phyloP scores from a whole-genome alignment of 2,797 vertebrate species.

The Hoplostethus mediterraneus region DNA sequence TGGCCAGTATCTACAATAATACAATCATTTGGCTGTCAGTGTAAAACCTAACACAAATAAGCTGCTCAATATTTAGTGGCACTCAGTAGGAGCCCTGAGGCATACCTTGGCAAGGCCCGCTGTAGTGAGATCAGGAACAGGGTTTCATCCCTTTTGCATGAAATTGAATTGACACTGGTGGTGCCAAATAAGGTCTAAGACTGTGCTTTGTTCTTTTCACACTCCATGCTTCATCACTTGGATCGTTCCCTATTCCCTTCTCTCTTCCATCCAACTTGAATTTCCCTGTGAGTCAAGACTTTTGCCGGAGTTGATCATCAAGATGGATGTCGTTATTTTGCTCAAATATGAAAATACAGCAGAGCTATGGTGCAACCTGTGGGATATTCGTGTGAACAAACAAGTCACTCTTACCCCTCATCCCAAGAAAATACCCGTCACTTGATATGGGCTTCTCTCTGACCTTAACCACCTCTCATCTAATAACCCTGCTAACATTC shows the following conservation, averaged over 20 bases:
- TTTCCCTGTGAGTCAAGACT: background rate
- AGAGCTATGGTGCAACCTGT: background rate
- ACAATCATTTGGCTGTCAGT: background rate
- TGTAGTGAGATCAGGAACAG: background rate
- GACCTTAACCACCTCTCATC: slow-evolving; percentile 6
- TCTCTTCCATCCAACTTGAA: background rate
- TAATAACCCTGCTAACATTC: slow-evolving; percentile 56
- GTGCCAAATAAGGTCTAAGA: background rate
- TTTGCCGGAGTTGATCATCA: too few relatives aligned
- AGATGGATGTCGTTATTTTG: background rate
- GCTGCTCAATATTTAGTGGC: slow-evolving; percentile 4
- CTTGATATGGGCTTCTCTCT: background rate
- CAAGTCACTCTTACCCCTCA: background rate
- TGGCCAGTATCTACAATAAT: background rate
- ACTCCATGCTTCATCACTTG: background rate
- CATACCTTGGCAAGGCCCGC: background rate
- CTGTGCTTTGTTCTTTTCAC: background rate
- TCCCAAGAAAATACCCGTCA: slow-evolving; percentile 1
- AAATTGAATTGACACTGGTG: background rate
- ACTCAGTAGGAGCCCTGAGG: slow-evolving; percentile 12
- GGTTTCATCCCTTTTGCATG: background rate
- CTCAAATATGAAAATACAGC: slow-evolving; percentile 1
- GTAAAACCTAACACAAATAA: background rate
- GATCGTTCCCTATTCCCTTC: background rate
- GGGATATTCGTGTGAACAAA: too few relatives aligned